Conservation (phyloP, 92 coral and sea anemone genomes). For the Diadumene lineata region DNA sequence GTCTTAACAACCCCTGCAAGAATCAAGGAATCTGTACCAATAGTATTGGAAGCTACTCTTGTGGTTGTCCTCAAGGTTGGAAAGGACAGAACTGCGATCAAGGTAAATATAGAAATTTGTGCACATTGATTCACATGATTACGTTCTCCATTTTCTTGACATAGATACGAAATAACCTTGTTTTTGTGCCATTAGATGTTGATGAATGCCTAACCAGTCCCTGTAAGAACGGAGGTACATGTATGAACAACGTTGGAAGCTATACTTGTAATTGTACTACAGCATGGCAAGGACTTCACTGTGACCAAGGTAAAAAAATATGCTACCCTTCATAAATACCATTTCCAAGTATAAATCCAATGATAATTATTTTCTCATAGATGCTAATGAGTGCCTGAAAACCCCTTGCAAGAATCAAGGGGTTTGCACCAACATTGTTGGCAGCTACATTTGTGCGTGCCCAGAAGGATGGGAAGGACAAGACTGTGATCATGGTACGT, state of each 20-base stretch:
- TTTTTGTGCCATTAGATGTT: too few species aligned
- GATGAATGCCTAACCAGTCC: neutral
- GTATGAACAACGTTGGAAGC: too few species aligned
- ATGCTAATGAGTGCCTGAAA: too few species aligned
- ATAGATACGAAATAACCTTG: neutral
- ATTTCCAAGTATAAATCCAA: too few species aligned
- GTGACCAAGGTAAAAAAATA: neutral
- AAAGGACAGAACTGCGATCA: too few species aligned
- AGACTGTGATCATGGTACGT: too few species aligned
- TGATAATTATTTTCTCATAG: constrained; percentile 12
- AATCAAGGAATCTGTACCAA: too few species aligned
- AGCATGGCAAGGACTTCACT: too few species aligned
- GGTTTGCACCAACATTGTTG: too few species aligned
- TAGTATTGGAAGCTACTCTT: constrained; percentile 23
- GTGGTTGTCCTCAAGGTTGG: constrained; percentile 28
- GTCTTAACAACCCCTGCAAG: constrained; percentile 23
- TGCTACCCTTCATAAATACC: too few species aligned
- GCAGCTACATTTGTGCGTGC: constrained; percentile 37
- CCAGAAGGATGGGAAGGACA: constrained; percentile 35
- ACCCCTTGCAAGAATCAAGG: constrained; percentile 46
- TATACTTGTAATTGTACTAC: too few species aligned
- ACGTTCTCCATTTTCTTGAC: neutral
- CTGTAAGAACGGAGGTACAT: too few species aligned
- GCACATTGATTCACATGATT: constrained; percentile 3
- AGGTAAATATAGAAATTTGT: constrained; percentile 16